These are phyloP conservation scores for Eutrigla gurnardus DNA, from an alignment of 2,797 vertebrate genomes.

Conservation along the genomic window DNA sequence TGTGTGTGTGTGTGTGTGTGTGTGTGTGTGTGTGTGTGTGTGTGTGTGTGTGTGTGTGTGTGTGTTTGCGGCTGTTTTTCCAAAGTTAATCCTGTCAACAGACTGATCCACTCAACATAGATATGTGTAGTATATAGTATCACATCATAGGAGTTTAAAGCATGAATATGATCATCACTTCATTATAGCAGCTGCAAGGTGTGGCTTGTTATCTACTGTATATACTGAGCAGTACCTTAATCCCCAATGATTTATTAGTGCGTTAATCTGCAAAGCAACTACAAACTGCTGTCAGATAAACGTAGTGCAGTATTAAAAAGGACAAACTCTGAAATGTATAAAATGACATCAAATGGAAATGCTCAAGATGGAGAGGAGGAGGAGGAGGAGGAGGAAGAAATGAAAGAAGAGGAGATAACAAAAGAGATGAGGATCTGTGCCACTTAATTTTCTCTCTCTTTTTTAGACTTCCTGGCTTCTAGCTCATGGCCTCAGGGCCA, in stretches of 20 bases:
- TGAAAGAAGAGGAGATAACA: conserved; percentile 1
- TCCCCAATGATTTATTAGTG: background rate
- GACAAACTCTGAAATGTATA: background rate
- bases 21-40: background rate
- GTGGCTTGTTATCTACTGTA: background rate
- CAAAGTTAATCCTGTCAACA: conserved; percentile 12
- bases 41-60: background rate
- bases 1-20: background rate
- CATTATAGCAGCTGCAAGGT: background rate
- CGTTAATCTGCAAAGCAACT: background rate
- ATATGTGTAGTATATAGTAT: too few relatives aligned
- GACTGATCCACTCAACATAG: background rate
- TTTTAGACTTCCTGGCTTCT: conserved; percentile 35
- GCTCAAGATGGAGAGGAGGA: background rate
- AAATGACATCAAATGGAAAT: background rate
- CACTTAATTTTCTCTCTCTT: conserved; percentile 7
- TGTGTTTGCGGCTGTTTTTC: background rate
- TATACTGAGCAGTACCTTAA: background rate
- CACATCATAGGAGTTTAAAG: background rate
- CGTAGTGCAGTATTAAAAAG: background rate
- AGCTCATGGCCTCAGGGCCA: conserved; percentile 39
- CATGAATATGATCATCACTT: background rate
- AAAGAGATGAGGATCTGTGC: conserved; percentile 6
- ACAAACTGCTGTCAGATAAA: background rate
- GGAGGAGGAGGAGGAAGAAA: background rate